These are phyloP conservation scores for Leptosomus discolor DNA, from an alignment of 2,113 vertebrate genomes.

Conservation along the genomic window DNA sequence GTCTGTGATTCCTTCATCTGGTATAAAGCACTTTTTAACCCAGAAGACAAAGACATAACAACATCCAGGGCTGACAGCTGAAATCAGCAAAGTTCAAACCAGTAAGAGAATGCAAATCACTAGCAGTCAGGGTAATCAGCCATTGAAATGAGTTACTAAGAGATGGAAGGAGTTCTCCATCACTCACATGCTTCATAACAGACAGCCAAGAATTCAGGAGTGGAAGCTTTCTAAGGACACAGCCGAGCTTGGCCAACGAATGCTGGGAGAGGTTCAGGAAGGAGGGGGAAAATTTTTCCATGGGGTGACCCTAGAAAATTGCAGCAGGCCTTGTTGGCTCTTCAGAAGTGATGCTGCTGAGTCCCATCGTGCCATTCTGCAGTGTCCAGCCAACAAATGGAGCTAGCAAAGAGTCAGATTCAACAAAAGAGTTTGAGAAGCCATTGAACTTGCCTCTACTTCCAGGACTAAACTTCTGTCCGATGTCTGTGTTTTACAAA, in stretches of 20 bases:
- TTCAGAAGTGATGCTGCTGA: neutral
- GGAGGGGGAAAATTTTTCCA: fast-evolving
- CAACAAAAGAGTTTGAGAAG: neutral
- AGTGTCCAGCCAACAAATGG: neutral
- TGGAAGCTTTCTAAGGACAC: neutral
- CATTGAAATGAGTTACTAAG: neutral
- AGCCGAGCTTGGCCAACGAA: neutral
- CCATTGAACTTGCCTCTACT: neutral
- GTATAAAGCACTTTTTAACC: neutral
- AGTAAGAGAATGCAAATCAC: neutral
- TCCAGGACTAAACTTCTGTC: neutral
- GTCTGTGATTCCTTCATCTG: neutral
- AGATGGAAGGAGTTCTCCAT: neutral
- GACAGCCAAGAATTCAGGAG: neutral
- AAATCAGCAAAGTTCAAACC: neutral
- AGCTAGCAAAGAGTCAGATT: neutral
- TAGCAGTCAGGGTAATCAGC: neutral
- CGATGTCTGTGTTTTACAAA: neutral
- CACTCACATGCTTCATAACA: neutral
- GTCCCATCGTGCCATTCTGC: neutral
- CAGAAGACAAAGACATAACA: neutral
- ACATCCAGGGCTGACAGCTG: neutral
- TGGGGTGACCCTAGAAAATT: neutral
- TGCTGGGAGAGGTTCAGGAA: neutral
- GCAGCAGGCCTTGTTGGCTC: neutral